phyloP scores from a whole-genome alignment of 1,140 invertebrate genomes.

The Lordiphosa stackelbergi region DNA sequence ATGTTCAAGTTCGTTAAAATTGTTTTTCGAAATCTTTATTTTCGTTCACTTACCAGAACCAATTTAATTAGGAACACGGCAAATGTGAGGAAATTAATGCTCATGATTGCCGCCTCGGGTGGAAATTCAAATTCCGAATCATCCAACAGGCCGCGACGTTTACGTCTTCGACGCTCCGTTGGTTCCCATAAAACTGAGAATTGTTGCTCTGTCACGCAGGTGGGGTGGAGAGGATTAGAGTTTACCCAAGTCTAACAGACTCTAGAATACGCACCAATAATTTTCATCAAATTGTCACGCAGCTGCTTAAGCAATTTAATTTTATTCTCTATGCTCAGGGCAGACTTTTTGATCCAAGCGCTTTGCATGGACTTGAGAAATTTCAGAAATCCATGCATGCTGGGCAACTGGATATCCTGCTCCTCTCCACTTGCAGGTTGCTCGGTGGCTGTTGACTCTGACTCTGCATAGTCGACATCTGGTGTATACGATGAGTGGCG shows the following conservation, averaged over 20 bases:
- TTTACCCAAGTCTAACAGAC: not conserved
- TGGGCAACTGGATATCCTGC: slow-evolving; percentile 42
- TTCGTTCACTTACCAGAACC: slow-evolving; percentile 82
- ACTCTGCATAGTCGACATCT: slow-evolving; percentile 20
- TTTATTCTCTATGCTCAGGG: slow-evolving; percentile 79
- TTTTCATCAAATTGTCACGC: slow-evolving; percentile 79
- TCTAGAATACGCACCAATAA: slow-evolving; percentile 79
- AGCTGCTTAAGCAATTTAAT: slow-evolving; percentile 79
- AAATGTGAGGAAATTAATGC: slow-evolving; percentile 89
- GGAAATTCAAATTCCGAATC: slow-evolving; percentile 84
- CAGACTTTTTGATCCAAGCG: slow-evolving; percentile 79
- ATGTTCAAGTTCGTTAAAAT: not conserved
- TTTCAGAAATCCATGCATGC: slow-evolving; percentile 74
- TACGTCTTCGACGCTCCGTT: slow-evolving; percentile 50
- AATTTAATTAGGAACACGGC: slow-evolving; percentile 89
- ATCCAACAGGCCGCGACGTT: slow-evolving; percentile 59
- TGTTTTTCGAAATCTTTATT: not conserved
- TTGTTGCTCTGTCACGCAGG: slow-evolving; percentile 48
- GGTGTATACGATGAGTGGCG: slow-evolving; percentile 33
- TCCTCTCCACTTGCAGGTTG: slow-evolving; percentile 2
- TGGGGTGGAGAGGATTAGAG: not conserved
- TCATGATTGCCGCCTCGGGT: slow-evolving; percentile 88
- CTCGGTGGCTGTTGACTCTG: slow-evolving; percentile 23
- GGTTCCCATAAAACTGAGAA: slow-evolving; percentile 60
- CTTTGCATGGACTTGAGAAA: slow-evolving; percentile 79